These are phyloP conservation scores for Pipistrellus kuhlii DNA, from an alignment of 2,797 vertebrate genomes.

Conservation along the genomic window DNA sequence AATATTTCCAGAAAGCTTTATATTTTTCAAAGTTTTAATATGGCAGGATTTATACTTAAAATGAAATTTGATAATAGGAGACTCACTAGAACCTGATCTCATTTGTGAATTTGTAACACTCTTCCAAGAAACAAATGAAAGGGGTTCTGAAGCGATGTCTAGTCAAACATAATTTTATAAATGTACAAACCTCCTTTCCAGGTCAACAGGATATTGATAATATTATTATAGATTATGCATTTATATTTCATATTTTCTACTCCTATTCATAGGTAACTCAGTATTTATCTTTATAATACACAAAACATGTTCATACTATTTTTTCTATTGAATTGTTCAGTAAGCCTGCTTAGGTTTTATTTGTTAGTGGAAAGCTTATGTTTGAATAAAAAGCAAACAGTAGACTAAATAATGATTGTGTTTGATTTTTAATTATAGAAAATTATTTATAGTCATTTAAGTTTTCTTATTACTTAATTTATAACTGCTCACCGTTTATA, in stretches of 20 bases:
- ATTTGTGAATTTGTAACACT: not conserved
- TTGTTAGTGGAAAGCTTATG: constrained; percentile 4
- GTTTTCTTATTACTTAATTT: constrained; percentile 24
- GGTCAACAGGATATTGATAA: not conserved
- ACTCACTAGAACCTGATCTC: not conserved
- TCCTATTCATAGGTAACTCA: not conserved
- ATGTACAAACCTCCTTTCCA: not conserved
- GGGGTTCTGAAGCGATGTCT: not conserved
- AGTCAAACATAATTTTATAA: not conserved
- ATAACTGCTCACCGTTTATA: not conserved
- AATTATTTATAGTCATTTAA: not conserved
- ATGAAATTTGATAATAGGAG: not conserved
- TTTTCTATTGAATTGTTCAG: constrained; percentile 39
- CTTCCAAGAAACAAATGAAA: not conserved
- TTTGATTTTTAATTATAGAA: constrained; percentile 10
- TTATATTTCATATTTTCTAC: not conserved
- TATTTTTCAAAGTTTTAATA: constrained; percentile 29
- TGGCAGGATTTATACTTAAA: not conserved
- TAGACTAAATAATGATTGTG: not conserved
- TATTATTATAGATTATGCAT: not conserved
- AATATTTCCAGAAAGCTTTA: constrained; percentile 27
- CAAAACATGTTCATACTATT: not conserved
- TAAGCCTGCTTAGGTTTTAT: not conserved
- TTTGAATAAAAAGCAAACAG: constrained; percentile 40
- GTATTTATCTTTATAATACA: not conserved